Conservation (phyloP, 2,888 invertebrate species). For the Urechis unicinctus region DNA sequence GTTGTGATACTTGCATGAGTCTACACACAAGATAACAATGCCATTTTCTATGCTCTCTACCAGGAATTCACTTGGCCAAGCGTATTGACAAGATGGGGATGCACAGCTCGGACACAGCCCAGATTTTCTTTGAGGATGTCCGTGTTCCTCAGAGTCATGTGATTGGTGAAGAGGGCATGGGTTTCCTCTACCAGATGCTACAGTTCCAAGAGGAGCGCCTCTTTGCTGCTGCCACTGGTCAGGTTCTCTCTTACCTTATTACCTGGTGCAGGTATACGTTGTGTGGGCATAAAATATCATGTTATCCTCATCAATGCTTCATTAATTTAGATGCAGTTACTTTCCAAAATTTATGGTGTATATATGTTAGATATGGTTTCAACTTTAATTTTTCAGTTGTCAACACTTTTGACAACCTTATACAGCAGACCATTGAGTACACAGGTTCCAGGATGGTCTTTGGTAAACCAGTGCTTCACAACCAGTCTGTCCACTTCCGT, state of each 20-base stretch:
- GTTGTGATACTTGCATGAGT: too few relatives aligned
- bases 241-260: not conserved
- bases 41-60: too few relatives aligned
- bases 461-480: constrained; percentile 51
- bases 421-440: constrained; percentile 54
- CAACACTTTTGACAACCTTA: constrained; percentile 45
- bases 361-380: not conserved
- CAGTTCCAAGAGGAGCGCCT: constrained; percentile 58
- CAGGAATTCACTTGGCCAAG: constrained; percentile 46
- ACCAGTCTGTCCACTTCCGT: constrained; percentile 53
- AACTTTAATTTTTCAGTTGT: constrained; percentile 28
- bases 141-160: constrained; percentile 53
- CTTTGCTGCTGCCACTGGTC: constrained; percentile 44
- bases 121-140: constrained; percentile 57
- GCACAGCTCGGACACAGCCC: constrained; percentile 55
- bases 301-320: too few relatives aligned
- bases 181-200: constrained; percentile 57
- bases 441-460: constrained; percentile 53
- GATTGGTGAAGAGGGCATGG: constrained; percentile 53
- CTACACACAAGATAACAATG: too few relatives aligned
- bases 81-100: constrained; percentile 56
- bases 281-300: too few relatives aligned
- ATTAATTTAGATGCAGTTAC: too few relatives aligned
- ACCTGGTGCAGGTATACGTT: not conserved
- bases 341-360: not conserved